A percentile compares a stretch with the other conserved stretches of the same genome.
Conservation (phyloP, 2,113 vertebrate species). For the Anoura caudifer region DNA sequence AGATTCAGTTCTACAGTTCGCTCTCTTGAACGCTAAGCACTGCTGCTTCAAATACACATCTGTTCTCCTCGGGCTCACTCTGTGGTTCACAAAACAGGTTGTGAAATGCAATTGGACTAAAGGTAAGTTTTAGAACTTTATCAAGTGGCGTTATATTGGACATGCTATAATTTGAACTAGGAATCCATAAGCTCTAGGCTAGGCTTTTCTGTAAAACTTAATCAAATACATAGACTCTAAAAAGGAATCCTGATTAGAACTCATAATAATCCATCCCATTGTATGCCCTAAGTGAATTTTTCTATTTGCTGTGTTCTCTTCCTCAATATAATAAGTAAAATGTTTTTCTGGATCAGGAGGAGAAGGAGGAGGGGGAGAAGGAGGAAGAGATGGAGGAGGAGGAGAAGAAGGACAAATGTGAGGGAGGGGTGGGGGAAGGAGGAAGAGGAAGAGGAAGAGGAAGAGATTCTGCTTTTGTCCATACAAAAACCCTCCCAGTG, state of each 20-base stretch:
- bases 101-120: background rate
- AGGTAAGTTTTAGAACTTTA: background rate
- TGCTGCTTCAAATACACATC: background rate
- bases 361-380: too few species aligned
- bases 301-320: background rate
- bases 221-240: background rate
- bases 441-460: too few species aligned
- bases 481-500: fast-evolving
- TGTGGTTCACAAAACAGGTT: background rate
- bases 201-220: background rate
- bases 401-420: too few species aligned
- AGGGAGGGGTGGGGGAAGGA: too few species aligned
- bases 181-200: background rate
- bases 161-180: background rate
- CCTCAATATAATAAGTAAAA: background rate
- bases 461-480: background rate
- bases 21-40: background rate
- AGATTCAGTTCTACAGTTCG: too few species aligned
- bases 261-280: fast-evolving
- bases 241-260: background rate
- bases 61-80: background rate
- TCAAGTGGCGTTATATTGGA: background rate
- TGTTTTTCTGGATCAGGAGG: background rate
- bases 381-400: too few species aligned
- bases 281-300: background rate